Base-by-base conservation (phyloP, 2,888 invertebrate species). In the Tiliacea aurago region DNA sequence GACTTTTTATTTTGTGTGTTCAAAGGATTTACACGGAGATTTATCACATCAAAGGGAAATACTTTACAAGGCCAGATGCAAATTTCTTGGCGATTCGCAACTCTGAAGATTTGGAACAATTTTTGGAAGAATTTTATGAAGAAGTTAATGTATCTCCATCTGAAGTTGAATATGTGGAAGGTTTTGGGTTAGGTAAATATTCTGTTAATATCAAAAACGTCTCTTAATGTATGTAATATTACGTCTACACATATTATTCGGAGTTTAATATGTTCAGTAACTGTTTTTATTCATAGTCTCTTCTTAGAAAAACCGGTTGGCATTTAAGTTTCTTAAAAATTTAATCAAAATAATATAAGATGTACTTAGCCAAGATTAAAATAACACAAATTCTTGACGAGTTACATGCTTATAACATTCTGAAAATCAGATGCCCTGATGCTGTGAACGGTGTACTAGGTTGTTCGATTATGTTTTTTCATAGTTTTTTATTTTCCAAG, bases 151-250 rank as follows among this genome's bases (percentile, higher is more conserved):
- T 73, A 6, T 69, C 61, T 37, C 73, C 73, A n/a, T 33, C 33
- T n/a, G 72, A 47, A 23, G 63, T 71, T 7, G 63, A 73, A 51
- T 73, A 64, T 20, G 20, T 73, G 47, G 70, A 73, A 62, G 69
- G 49, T 4, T 73, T 20, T 51, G 51, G 58, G 37, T 23, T 51
- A 45, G 45, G 73, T 64, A 51, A 69, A 23, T 63, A 43, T 43
- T 43, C 43, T 1, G 18, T 18, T 61, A 3, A 23, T 18, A 23
- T 43, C 15, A 18, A 61, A 23, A 43, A 18, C 1, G 1, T 23
- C 5, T 61, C 5, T 18, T 10, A 0, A 18, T 4, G 10, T 23
- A n/a, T 41, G 1, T 59, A 33, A n/a, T n/a, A 37, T 58, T 20
- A n/a, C n/a, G 4, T 59, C 7, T n/a, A 41, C 13, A 37, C 9